These are phyloP conservation scores for Pangasius djambal DNA, from an alignment of 2,797 vertebrate genomes.

Conservation along the genomic window DNA sequence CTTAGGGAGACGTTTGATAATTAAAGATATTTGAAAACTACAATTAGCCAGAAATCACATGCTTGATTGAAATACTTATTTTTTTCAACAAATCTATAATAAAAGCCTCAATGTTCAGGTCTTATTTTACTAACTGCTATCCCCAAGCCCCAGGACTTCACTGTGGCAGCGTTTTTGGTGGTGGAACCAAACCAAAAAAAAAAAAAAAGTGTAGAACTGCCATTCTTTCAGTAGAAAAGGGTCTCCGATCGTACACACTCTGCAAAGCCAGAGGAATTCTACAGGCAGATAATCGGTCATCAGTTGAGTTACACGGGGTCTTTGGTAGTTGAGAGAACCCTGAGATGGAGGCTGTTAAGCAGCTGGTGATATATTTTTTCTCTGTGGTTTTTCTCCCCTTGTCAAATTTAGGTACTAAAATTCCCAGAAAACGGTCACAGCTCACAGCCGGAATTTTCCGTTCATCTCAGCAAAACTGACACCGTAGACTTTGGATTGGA, in stretches of 20 bases:
- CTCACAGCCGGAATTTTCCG: slow-evolving; percentile 45
- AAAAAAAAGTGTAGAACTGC: not conserved
- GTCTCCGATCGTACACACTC: not conserved
- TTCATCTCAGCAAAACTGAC: slow-evolving; percentile 32
- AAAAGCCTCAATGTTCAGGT: not conserved
- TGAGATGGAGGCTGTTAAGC: not conserved
- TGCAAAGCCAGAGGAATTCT: not conserved
- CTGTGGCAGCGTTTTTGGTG: not conserved
- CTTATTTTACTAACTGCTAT: not conserved
- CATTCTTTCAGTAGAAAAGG: not conserved
- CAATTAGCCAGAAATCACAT: not conserved
- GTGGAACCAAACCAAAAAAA: not conserved
- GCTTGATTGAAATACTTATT: not conserved
- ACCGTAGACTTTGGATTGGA: not conserved
- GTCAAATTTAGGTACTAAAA: slow-evolving; percentile 39
- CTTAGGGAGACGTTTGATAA: not conserved
- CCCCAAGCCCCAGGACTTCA: not conserved
- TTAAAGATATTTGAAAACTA: not conserved
- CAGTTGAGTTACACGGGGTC: not conserved
- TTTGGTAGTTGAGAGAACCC: not conserved
- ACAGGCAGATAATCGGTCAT: not conserved
- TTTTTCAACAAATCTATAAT: not conserved
- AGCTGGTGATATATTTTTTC: slow-evolving; percentile 25
- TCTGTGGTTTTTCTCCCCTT: slow-evolving; percentile 33
- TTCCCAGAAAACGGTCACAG: slow-evolving; percentile 47